phyloP scores from a whole-genome alignment of 2,888 invertebrate species.

The Alloscopus bannaensis region DNA sequence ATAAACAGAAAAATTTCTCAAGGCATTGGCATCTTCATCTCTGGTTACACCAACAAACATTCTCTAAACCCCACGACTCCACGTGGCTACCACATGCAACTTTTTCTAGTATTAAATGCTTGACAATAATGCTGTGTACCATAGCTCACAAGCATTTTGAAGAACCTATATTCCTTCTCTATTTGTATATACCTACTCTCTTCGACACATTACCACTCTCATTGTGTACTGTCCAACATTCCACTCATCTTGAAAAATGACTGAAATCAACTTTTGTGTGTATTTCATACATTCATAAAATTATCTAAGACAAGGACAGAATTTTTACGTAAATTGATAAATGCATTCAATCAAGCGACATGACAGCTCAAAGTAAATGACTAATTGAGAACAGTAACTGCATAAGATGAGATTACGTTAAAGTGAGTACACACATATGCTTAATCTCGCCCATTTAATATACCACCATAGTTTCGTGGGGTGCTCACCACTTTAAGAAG shows the following conservation, averaged over 20 bases:
- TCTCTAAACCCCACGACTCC: slow-evolving; percentile 4
- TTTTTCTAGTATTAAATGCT: neutral
- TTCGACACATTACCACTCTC: no score
- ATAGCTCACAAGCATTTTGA: no score
- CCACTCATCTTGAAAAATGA: no score
- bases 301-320: slow-evolving; percentile 39
- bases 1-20: slow-evolving; percentile 24
- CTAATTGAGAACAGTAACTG: neutral
- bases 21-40: slow-evolving; percentile 3
- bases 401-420: neutral
- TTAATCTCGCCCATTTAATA: no score
- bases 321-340: neutral
- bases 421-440: no score
- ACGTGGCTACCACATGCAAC: slow-evolving; percentile 41
- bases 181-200: no score
- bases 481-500: no score
- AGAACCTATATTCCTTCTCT: no score
- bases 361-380: slow-evolving; percentile 11
- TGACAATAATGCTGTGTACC: no score
- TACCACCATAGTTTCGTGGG: no score
- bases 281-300: slow-evolving; percentile 15
- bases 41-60: slow-evolving; percentile 2
- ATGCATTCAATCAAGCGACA: slow-evolving; percentile 19
- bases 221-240: no score
- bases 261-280: no score